These are phyloP conservation scores for Urocitellus parryii DNA, from an alignment of 2,113 vertebrate genomes.

Conservation along the genomic window DNA sequence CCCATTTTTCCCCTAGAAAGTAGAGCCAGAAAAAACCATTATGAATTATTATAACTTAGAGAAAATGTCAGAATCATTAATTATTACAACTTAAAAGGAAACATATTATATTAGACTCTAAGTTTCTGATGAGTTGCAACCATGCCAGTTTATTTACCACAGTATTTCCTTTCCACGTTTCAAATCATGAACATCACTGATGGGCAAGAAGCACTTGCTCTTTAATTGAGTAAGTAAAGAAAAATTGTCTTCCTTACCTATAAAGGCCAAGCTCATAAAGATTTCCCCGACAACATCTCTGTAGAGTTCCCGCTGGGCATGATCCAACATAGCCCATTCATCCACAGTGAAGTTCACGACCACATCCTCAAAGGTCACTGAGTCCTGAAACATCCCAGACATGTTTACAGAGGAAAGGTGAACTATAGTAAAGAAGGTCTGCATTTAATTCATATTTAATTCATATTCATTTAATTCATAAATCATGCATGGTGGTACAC, in stretches of 20 bases:
- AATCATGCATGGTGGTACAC: too few species aligned
- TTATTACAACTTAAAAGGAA: background rate
- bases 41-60: background rate
- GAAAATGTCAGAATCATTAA: background rate
- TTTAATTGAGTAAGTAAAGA: background rate
- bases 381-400: constrained; percentile 34
- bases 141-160: background rate
- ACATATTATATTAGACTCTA: background rate
- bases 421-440: background rate
- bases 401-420: background rate
- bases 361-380: constrained; percentile 65
- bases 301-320: constrained; percentile 65
- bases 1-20: constrained; percentile 57
- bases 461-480: background rate
- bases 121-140: background rate
- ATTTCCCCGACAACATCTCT: constrained; percentile 56
- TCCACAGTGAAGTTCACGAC: constrained; percentile 53
- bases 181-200: background rate
- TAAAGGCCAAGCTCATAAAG: constrained; percentile 40
- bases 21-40: background rate
- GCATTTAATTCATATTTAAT: background rate
- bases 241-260: constrained; percentile 48
- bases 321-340: constrained; percentile 53
- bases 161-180: background rate
- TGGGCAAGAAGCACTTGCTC: background rate